phyloP scores from a whole-genome alignment of 2,113 vertebrate genomes.

The Mastomys natalensis region DNA sequence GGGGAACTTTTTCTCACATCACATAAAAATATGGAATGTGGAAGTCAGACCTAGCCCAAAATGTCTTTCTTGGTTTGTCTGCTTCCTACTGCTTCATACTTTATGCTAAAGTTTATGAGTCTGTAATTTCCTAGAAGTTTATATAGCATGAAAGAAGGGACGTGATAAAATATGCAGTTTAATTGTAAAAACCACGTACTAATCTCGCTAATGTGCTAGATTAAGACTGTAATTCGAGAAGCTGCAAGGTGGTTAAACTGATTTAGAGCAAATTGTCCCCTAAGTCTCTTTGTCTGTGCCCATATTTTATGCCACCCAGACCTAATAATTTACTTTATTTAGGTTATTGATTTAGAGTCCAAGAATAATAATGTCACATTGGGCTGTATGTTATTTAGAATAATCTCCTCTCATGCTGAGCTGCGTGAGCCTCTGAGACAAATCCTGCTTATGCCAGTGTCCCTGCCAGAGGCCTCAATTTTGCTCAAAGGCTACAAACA shows the following conservation, averaged over 20 bases:
- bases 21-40: conserved; percentile 38
- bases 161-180: conserved; percentile 87
- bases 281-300: conserved; percentile 77
- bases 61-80: conserved; percentile 73
- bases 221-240: conserved; percentile 82
- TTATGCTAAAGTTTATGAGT: conserved; percentile 81
- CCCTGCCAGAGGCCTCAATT: background rate
- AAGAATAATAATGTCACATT: conserved; percentile 78
- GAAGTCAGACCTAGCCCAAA: conserved; percentile 31
- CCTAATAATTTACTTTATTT: conserved; percentile 82
- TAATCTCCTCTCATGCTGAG: conserved; percentile 46
- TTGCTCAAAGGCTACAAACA: background rate
- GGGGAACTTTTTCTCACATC: conserved; percentile 47
- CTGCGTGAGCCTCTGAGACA: conserved; percentile 23
- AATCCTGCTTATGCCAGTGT: background rate
- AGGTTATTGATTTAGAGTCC: conserved; percentile 83
- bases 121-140: conserved; percentile 87
- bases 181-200: conserved; percentile 86
- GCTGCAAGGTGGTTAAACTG: conserved; percentile 84
- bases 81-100: conserved; percentile 77
- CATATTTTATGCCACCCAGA: conserved; percentile 80
- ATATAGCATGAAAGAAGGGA: conserved; percentile 87
- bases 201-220: conserved; percentile 87
- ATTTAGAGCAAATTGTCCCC: conserved; percentile 82
- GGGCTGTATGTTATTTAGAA: conserved; percentile 70